Evolutionary conservation across 2,888 invertebrate genomes (phyloP).

Genomic region (Yponomeuta plumbellus): DNA sequence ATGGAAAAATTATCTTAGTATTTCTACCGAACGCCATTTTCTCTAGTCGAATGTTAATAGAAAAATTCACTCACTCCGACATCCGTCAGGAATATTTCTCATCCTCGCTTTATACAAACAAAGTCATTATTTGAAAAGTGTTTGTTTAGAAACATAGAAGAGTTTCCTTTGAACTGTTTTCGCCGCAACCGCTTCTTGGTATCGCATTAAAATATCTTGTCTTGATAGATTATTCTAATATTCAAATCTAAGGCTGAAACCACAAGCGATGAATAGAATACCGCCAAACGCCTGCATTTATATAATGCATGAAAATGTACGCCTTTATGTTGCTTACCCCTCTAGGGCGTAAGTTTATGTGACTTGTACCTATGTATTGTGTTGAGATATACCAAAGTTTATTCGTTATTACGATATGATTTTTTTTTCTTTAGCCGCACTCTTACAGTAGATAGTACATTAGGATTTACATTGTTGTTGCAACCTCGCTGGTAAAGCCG

Average conservation of each 20-base stretch:
- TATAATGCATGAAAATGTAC: too few species aligned
- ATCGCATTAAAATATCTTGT: neutral
- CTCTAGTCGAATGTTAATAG: neutral
- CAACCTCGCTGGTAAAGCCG: too few species aligned
- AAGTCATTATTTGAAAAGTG: constrained; percentile 13
- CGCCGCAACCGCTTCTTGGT: neutral
- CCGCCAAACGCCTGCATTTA: too few species aligned
- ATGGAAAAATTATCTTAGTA: neutral
- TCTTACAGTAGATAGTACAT: too few species aligned
- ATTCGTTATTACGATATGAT: too few species aligned
- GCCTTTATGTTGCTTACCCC: too few species aligned
- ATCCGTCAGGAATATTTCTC: constrained; percentile 22
- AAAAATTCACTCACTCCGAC: neutral
- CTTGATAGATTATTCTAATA: constrained; percentile 1
- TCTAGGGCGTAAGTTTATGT: too few species aligned
- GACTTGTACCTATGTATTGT: too few species aligned
- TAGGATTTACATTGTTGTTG: too few species aligned
- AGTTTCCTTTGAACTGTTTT: constrained; percentile 7
- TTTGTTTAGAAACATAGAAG: constrained; percentile 5
- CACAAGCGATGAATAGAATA: too few species aligned
- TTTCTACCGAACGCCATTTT: constrained; percentile 1
- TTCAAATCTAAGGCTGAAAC: constrained; percentile 28
- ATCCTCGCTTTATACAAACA: constrained; percentile 13
- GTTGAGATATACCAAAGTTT: too few species aligned
- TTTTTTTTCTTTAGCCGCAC: too few species aligned